These are phyloP conservation scores for Enteromius fasciolatus DNA, from an alignment of 2,797 vertebrate species.

Conservation along the genomic window DNA sequence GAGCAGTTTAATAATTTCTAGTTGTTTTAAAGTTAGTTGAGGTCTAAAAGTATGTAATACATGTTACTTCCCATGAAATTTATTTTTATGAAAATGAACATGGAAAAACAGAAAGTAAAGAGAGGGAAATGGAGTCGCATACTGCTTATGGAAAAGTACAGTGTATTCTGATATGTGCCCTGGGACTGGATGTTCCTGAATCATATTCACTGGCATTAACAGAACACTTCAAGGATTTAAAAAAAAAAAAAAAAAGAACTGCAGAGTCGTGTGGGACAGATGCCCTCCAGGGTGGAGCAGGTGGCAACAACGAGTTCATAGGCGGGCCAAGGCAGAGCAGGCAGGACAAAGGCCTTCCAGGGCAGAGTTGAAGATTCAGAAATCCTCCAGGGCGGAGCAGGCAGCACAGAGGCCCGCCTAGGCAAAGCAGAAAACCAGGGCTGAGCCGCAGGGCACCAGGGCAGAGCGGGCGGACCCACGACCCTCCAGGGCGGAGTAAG, in stretches of 20 bases:
- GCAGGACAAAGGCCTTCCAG: too few relatives aligned
- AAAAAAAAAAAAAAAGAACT: background rate
- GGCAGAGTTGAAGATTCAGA: too few relatives aligned
- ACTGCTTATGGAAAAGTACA: background rate
- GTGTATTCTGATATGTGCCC: background rate
- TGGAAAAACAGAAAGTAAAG: background rate
- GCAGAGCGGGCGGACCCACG: too few relatives aligned
- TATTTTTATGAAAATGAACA: background rate
- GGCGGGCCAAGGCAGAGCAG: too few relatives aligned
- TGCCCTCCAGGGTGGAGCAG: too few relatives aligned
- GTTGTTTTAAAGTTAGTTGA: background rate
- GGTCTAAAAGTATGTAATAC: background rate
- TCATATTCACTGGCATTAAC: background rate
- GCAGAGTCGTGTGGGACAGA: too few relatives aligned
- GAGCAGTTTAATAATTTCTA: background rate
- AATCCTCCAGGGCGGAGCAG: too few relatives aligned
- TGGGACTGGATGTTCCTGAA: background rate
- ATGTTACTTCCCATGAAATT: background rate
- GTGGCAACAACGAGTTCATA: too few relatives aligned
- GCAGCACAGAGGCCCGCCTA: too few relatives aligned
- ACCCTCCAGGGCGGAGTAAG: too few relatives aligned
- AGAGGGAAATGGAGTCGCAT: background rate
- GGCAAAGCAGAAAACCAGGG: too few relatives aligned
- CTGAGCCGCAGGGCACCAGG: too few relatives aligned
- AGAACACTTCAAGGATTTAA: background rate